Conservation (phyloP, 2,113 vertebrate species). For the Riparia riparia region DNA sequence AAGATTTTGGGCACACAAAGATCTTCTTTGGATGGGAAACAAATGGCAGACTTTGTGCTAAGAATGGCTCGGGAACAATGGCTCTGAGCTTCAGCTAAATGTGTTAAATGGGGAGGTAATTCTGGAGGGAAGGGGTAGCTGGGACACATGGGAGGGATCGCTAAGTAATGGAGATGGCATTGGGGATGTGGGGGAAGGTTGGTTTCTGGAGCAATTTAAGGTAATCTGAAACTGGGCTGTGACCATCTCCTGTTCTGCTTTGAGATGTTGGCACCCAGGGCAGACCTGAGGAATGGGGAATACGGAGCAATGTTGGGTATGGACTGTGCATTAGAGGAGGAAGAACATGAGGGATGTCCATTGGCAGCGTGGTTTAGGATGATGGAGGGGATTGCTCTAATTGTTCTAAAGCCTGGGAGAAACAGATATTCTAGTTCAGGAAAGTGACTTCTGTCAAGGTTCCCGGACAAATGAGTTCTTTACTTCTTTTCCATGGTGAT, state of each 20-base stretch:
- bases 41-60: neutral
- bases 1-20: slow-evolving; percentile 13
- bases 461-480: neutral
- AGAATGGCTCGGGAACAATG: neutral
- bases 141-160: neutral
- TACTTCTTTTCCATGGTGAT: neutral
- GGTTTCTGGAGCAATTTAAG: neutral
- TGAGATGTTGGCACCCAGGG: neutral
- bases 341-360: accelerated
- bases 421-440: neutral
- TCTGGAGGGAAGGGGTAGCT: neutral
- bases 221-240: neutral
- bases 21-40: slow-evolving; percentile 5
- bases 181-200: neutral
- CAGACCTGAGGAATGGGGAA: neutral
- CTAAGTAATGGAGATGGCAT: neutral
- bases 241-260: neutral
- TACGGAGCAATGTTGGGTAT: accelerated
- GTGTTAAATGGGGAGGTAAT: neutral
- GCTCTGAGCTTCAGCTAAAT: neutral
- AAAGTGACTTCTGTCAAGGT: neutral
- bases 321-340: neutral
- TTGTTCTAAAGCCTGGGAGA: neutral
- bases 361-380: neutral
- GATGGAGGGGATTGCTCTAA: neutral